These are phyloP conservation scores for Metridium senile DNA, from an alignment of 92 coral and sea anemone species.

Conservation along the genomic window DNA sequence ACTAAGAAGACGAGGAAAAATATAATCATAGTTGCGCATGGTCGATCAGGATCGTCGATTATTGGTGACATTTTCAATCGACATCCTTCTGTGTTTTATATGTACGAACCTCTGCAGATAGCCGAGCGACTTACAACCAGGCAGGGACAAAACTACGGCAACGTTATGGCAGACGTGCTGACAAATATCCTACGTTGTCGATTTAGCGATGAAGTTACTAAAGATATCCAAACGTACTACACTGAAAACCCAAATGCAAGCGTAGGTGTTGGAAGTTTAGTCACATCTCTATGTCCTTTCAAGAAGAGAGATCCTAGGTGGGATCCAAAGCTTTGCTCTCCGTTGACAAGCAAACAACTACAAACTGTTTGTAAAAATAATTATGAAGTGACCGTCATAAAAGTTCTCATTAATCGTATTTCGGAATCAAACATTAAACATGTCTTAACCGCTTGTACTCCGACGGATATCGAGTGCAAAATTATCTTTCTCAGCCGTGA, in stretches of 20 bases:
- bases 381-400: constrained; percentile 35
- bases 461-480: constrained; percentile 19
- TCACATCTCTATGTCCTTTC: constrained; percentile 39
- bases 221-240: constrained; percentile 10
- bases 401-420: constrained; percentile 40
- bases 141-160: constrained; percentile 3
- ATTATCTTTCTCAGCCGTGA: constrained; percentile 37
- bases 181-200: constrained; percentile 24
- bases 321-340: constrained; percentile 33
- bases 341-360: constrained; percentile 10
- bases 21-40: constrained; percentile 40
- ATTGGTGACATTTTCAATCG: constrained; percentile 10
- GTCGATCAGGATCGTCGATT: constrained; percentile 48
- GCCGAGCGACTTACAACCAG: constrained; percentile 19
- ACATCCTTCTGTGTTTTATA: constrained; percentile 43
- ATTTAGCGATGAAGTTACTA: constrained; percentile 10
- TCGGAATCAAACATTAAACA: constrained; percentile 26
- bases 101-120: constrained; percentile 47
- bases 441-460: constrained; percentile 17
- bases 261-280: constrained; percentile 14
- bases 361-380: constrained; percentile 12
- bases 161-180: constrained; percentile 19
- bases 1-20: constrained; percentile 20
- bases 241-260: constrained; percentile 21
- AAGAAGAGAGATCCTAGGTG: constrained; percentile 30